Evolutionary conservation across 2,888 invertebrate species (phyloP).

Genomic region (Polymixis flavicincta): DNA sequence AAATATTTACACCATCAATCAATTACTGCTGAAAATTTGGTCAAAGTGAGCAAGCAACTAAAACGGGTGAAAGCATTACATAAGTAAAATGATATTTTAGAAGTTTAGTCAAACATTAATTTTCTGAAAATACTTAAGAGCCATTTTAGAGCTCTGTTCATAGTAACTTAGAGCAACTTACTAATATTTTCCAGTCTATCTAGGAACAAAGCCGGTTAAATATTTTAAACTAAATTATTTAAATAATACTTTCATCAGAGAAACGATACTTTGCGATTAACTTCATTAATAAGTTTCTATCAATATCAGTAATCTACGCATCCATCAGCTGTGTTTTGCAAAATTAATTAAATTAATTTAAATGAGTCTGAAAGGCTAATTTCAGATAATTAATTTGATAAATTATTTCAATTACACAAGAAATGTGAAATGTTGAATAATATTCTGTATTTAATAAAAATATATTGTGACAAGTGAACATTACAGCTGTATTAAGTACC

Average conservation of each 20-base stretch:
- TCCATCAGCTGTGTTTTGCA: neutral
- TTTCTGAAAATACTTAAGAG: conserved; percentile 5
- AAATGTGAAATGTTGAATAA: neutral
- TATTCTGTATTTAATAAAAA: neutral
- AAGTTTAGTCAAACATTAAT: conserved; percentile 13
- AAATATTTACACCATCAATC: conserved; percentile 42
- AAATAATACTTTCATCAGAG: neutral
- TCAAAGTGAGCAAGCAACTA: conserved; percentile 12
- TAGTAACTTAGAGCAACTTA: neutral
- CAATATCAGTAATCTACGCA: neutral
- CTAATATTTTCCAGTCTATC: neutral
- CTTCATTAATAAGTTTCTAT: neutral
- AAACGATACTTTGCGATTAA: neutral
- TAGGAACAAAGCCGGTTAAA: neutral
- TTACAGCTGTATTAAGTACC: neutral
- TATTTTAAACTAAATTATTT: conserved; percentile 19
- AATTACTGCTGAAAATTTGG: conserved; percentile 35
- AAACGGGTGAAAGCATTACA: conserved; percentile 8
- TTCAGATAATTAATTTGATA: conserved; percentile 5
- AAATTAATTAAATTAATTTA: conserved; percentile 20
- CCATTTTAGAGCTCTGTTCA: too few species aligned
- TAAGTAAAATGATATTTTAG: conserved; percentile 14
- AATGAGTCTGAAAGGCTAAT: neutral
- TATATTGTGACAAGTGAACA: neutral
- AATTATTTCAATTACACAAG: conserved; percentile 20